Percentiles rank a stretch among this genome's conserved stretches.
These are phyloP conservation scores for Rhamnusium bicolor DNA, from an alignment of 2,888 invertebrate genomes.

Conservation along the genomic window DNA sequence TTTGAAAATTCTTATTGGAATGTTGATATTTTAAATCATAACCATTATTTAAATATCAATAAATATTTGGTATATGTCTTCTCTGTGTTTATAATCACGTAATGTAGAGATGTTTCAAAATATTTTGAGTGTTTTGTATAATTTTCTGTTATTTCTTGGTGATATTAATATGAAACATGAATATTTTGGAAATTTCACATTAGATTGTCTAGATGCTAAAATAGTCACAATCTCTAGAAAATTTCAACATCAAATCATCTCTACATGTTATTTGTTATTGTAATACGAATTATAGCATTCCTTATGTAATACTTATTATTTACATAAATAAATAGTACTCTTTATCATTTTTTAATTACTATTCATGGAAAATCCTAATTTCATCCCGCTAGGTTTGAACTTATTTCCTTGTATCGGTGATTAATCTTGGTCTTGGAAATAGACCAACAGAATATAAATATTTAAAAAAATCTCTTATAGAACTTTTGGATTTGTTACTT, in stretches of 20 bases:
- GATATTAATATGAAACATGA: not conserved
- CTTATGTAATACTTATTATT: slow-evolving; percentile 21
- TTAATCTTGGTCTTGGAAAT: too few relatives aligned
- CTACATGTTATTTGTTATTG: slow-evolving; percentile 18
- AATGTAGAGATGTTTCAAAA: not conserved
- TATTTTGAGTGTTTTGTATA: not conserved
- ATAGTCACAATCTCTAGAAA: not conserved
- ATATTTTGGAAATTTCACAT: not conserved
- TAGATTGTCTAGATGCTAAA: not conserved
- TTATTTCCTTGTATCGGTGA: too few relatives aligned
- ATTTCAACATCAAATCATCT: slow-evolving; percentile 3
- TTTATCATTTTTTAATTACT: not conserved
- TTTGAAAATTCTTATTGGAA: slow-evolving; percentile 29
- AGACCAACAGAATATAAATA: too few relatives aligned
- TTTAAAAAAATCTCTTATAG: too few relatives aligned
- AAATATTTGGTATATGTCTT: slow-evolving; percentile 33
- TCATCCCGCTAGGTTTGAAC: too few relatives aligned
- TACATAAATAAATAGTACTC: slow-evolving; percentile 19
- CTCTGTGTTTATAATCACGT: slow-evolving; percentile 22
- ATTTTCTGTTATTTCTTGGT: not conserved
- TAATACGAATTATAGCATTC: slow-evolving; percentile 22
- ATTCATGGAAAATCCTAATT: not conserved
- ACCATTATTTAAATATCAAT: slow-evolving; percentile 7
- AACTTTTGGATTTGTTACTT: too few relatives aligned
- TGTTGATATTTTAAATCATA: slow-evolving; percentile 26